These are phyloP conservation scores for Amblyjoppa proteus DNA, from an alignment of 2,888 invertebrate genomes.

Conservation along the genomic window DNA sequence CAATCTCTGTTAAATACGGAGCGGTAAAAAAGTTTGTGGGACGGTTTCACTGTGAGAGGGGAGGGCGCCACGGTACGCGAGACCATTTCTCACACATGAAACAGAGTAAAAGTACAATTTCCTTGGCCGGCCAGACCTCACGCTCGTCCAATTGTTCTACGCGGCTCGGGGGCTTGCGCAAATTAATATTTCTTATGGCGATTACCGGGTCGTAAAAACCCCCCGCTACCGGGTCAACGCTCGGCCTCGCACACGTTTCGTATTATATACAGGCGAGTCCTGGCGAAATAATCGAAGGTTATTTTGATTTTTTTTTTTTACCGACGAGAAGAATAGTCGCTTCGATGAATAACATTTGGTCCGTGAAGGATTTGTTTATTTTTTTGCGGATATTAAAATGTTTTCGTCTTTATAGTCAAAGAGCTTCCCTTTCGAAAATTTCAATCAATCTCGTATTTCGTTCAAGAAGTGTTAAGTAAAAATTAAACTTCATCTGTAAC, in stretches of 20 bases:
- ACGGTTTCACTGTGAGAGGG: not conserved
- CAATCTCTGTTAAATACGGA: no score
- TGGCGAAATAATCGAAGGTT: not conserved
- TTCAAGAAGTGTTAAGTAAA: no score
- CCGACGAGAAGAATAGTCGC: not conserved
- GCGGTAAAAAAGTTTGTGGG: not conserved
- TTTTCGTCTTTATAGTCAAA: not conserved
- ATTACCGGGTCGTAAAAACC: slow-evolving; percentile 51
- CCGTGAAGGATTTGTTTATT: not conserved
- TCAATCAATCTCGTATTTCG: no score
- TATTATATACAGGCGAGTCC: not conserved
- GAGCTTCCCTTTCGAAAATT: not conserved
- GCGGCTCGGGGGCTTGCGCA: slow-evolving; percentile 48
- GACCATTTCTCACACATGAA: slow-evolving; percentile 57
- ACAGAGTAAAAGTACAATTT: slow-evolving; percentile 53
- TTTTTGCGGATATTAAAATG: not conserved
- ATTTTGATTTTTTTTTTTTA: not conserved
- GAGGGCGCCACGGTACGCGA: not conserved
- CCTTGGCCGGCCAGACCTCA: slow-evolving; percentile 25
- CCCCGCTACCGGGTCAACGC: slow-evolving; percentile 2
- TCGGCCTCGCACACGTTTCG: slow-evolving; percentile 1
- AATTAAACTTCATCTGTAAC: no score
- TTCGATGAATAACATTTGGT: not conserved
- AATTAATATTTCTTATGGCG: slow-evolving; percentile 63
- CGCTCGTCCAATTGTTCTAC: slow-evolving; percentile 49